Evolutionary conservation across 1,140 invertebrate species (phyloP).

Genomic region (Lysiphlebus fabarum): DNA sequence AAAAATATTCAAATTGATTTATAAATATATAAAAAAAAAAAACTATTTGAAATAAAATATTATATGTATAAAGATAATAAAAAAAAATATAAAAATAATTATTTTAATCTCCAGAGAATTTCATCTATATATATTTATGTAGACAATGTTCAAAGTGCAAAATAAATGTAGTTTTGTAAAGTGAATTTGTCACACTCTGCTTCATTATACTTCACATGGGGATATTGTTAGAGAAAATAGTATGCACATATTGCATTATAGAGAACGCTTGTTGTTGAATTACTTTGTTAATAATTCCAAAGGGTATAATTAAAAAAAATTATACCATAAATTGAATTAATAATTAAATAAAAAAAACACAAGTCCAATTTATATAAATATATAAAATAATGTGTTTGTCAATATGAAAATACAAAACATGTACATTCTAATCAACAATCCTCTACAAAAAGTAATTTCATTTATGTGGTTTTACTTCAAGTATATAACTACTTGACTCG

Average conservation of each 20-base stretch:
- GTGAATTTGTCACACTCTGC: slow-evolving; percentile 6
- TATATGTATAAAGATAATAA: too few species aligned
- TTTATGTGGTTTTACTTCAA: slow-evolving; percentile 7
- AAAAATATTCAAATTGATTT: too few species aligned
- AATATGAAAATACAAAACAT: background rate
- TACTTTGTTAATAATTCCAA: slow-evolving; percentile 7
- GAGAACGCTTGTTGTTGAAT: slow-evolving; percentile 10
- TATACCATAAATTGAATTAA: slow-evolving; percentile 20
- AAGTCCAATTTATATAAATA: slow-evolving; percentile 3
- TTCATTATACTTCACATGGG: background rate
- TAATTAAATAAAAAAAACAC: too few species aligned
- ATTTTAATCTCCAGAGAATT: too few species aligned
- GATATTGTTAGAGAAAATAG: background rate
- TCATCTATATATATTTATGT: too few species aligned
- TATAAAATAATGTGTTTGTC: background rate
- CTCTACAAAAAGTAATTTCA: slow-evolving; percentile 1
- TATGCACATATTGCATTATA: slow-evolving; percentile 7
- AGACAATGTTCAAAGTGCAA: too few species aligned
- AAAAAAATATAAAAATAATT: too few species aligned
- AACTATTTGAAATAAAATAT: too few species aligned
- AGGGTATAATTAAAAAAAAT: slow-evolving; percentile 23
- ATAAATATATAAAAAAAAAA: too few species aligned
- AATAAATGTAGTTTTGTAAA: background rate
- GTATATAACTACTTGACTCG: slow-evolving; percentile 11
- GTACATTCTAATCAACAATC: slow-evolving; percentile 9